Percentiles rank a stretch among this genome's conserved stretches.
phyloP scores from a whole-genome alignment of 2,888 invertebrate species.

The Camponotus fellah region DNA sequence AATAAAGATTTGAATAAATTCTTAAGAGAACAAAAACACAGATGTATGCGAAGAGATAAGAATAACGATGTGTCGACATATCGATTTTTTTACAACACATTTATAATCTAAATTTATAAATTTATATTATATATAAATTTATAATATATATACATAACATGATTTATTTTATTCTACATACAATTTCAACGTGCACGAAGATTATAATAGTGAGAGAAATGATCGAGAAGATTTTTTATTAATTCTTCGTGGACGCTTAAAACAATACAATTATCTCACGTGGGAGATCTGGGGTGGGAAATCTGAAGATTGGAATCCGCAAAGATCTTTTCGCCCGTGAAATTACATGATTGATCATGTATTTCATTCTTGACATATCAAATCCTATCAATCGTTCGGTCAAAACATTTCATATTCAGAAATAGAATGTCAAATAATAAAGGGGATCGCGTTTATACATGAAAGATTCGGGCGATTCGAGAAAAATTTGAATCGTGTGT shows the following conservation, averaged over 20 bases:
- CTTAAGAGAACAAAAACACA: constrained; percentile 41
- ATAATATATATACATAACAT: constrained; percentile 35
- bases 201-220: not conserved
- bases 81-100: constrained; percentile 37
- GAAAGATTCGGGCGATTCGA: not conserved
- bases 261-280: constrained; percentile 16
- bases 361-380: not conserved
- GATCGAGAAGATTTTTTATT: not conserved
- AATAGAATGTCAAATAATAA: constrained; percentile 8
- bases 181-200: constrained; percentile 26
- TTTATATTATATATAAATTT: constrained; percentile 52
- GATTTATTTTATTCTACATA: constrained; percentile 18
- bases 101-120: constrained; percentile 18
- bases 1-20: constrained; percentile 14
- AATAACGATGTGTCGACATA: constrained; percentile 24
- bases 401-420: not conserved
- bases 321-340: not conserved
- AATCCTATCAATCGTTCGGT: not conserved
- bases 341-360: not conserved
- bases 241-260: constrained; percentile 23
- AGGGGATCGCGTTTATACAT: not conserved
- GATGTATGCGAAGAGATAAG: constrained; percentile 16
- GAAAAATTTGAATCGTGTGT: not conserved
- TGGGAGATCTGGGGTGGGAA: constrained; percentile 33
- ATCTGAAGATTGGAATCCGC: not conserved